Conservation (phyloP, 2,888 invertebrate genomes). For the Cephus pulcher region DNA sequence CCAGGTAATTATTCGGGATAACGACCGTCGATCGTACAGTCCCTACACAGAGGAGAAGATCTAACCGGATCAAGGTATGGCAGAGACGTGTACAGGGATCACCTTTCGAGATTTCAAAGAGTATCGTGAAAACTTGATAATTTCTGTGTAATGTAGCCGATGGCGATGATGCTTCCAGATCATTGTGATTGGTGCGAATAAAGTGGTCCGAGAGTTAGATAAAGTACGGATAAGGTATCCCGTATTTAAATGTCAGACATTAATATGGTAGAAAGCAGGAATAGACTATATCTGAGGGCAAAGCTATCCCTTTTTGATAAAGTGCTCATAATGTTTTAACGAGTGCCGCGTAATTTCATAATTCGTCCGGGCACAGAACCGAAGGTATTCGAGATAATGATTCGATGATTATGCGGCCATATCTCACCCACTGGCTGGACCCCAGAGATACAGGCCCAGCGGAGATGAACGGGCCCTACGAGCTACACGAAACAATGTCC, state of each 20-base stretch:
- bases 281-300: too few relatives aligned
- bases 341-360: slow-evolving; percentile 60
- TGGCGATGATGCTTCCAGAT: too few relatives aligned
- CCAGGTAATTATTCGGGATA: slow-evolving; percentile 50
- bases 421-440: slow-evolving; percentile 59
- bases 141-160: too few relatives aligned
- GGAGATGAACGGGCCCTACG: slow-evolving; percentile 44
- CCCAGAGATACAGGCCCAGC: slow-evolving; percentile 46
- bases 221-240: too few relatives aligned
- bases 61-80: too few relatives aligned
- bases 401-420: slow-evolving; percentile 64
- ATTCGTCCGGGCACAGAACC: slow-evolving; percentile 48
- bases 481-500: slow-evolving; percentile 59
- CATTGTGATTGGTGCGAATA: too few relatives aligned
- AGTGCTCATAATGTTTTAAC: slow-evolving; percentile 60
- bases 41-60: slow-evolving; percentile 12
- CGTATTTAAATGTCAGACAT: neutral
- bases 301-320: slow-evolving; percentile 43
- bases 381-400: slow-evolving; percentile 54
- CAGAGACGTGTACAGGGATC: too few relatives aligned
- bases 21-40: slow-evolving; percentile 34
- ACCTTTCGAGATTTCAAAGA: too few relatives aligned
- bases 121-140: too few relatives aligned
- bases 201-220: too few relatives aligned
- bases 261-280: too few relatives aligned